Conservation (phyloP, 2,888 invertebrate genomes). For the Drosophila kanekoi region DNA sequence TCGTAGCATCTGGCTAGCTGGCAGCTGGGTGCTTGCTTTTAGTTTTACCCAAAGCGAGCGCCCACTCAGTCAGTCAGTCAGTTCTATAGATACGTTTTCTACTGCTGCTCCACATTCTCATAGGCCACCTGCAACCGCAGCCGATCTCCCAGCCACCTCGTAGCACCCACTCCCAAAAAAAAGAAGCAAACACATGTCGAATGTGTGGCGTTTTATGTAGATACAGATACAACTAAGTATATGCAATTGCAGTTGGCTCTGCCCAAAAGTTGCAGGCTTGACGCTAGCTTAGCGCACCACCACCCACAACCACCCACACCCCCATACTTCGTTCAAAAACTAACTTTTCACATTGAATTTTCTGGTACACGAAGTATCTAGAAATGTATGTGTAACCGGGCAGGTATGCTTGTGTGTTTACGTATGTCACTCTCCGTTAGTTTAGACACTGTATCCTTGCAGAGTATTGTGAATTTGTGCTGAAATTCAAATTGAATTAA, state of each 20-base stretch:
- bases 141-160: neutral
- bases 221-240: slow-evolving; percentile 57
- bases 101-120: slow-evolving; percentile 67
- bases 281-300: slow-evolving; percentile 56
- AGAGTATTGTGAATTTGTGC: slow-evolving; percentile 18
- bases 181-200: slow-evolving; percentile 64
- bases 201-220: slow-evolving; percentile 36
- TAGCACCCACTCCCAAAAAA: neutral
- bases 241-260: slow-evolving; percentile 60
- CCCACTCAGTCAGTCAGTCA: slow-evolving; percentile 40
- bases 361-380: slow-evolving; percentile 50
- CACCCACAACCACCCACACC: slow-evolving; percentile 12
- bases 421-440: slow-evolving; percentile 12
- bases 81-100: slow-evolving; percentile 25
- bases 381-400: slow-evolving; percentile 7
- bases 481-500: neutral
- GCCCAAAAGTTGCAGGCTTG: slow-evolving; percentile 67
- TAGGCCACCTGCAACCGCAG: slow-evolving; percentile 38
- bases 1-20: slow-evolving; percentile 32
- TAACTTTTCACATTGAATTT: slow-evolving; percentile 80
- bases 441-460: neutral
- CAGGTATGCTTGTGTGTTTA: slow-evolving; percentile 21
- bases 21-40: neutral
- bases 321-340: slow-evolving; percentile 46
- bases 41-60: slow-evolving; percentile 9